Conservation (phyloP, 2,888 invertebrate genomes). For the Heliconius charithonia region DNA sequence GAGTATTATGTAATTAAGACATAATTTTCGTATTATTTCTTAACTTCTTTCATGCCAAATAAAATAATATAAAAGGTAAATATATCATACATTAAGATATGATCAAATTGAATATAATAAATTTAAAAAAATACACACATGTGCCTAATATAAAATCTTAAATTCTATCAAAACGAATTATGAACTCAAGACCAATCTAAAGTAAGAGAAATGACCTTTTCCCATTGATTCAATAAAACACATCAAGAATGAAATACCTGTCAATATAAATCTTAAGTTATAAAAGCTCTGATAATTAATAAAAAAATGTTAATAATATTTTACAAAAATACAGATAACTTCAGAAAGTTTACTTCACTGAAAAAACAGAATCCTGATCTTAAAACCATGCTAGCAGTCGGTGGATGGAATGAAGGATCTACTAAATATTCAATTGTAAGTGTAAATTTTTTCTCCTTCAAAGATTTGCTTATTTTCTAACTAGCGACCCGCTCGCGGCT, state of each 20-base stretch:
- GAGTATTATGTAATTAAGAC: too few relatives aligned
- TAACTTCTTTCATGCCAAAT: too few relatives aligned
- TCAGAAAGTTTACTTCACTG: slow-evolving; percentile 79
- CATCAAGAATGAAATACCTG: background rate
- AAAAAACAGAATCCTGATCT: slow-evolving; percentile 77
- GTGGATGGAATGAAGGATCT: slow-evolving; percentile 88
- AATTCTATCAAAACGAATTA: too few relatives aligned
- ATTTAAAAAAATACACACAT: too few relatives aligned
- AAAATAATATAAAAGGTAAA: background rate
- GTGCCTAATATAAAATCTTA: too few relatives aligned
- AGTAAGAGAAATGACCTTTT: too few relatives aligned
- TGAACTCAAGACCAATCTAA: too few relatives aligned
- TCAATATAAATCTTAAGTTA: background rate
- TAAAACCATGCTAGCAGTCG: slow-evolving; percentile 86
- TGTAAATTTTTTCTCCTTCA: slow-evolving; percentile 29
- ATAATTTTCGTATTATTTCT: too few relatives aligned
- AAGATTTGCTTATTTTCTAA: background rate
- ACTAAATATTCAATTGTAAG: slow-evolving; percentile 82
- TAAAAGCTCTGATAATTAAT: background rate
- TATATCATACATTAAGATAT: background rate
- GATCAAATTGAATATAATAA: too few relatives aligned
- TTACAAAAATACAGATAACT: slow-evolving; percentile 70
- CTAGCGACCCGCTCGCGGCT: too few relatives aligned
- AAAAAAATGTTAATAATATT: background rate
- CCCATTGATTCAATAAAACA: too few relatives aligned